Percentiles rank a stretch among this genome's conserved stretches.
phyloP scores from a whole-genome alignment of 2,888 invertebrate genomes.

The Melinaea marsaeus region DNA sequence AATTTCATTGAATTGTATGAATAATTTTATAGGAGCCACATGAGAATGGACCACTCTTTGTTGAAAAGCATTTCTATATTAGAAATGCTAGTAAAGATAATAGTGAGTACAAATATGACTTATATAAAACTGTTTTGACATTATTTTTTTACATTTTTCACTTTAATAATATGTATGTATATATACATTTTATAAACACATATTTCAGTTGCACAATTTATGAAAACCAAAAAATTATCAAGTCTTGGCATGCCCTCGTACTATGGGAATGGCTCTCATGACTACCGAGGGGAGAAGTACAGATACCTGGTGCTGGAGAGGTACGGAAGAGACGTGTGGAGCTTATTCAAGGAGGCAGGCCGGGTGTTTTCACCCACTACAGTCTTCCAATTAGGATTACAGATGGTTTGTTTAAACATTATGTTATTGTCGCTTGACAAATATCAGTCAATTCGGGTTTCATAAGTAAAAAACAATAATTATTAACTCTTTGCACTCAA shows the following conservation, averaged over 20 bases:
- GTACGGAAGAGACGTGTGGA: conserved; percentile 92
- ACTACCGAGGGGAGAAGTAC: conserved; percentile 85
- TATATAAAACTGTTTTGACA: neutral
- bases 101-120: conserved; percentile 68
- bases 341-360: conserved; percentile 82
- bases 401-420: conserved; percentile 80
- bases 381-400: conserved; percentile 87
- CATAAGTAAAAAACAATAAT: too few species aligned
- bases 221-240: conserved; percentile 81
- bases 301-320: conserved; percentile 94
- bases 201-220: conserved; percentile 83
- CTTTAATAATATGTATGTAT: neutral
- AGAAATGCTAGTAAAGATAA: conserved; percentile 84
- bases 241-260: conserved; percentile 91
- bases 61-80: conserved; percentile 94
- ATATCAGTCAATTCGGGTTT: too few species aligned
- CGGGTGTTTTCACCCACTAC: conserved; percentile 83
- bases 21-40: conserved; percentile 85
- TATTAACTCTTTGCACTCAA: too few species aligned
- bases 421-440: neutral
- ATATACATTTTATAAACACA: neutral
- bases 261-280: conserved; percentile 90
- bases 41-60: conserved; percentile 95
- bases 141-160: neutral
- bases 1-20: neutral